Evolutionary conservation across 2,888 invertebrate genomes (phyloP).

Genomic region (Diogma glabrata): DNA sequence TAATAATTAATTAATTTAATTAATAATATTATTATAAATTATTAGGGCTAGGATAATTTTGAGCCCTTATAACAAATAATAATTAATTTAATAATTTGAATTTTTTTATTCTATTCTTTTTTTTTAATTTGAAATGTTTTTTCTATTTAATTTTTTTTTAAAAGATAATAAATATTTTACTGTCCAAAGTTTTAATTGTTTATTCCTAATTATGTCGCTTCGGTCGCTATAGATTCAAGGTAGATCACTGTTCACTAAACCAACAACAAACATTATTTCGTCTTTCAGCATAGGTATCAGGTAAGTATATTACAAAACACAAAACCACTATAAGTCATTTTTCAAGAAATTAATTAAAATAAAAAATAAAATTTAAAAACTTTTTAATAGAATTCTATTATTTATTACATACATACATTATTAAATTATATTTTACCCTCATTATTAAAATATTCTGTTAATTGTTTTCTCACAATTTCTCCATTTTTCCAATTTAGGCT

Average conservation of each 20-base stretch:
- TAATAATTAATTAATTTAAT: neutral
- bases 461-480: neutral
- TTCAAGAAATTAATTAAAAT: neutral
- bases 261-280: too few species aligned
- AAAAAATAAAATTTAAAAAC: neutral
- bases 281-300: too few species aligned
- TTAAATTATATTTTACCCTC: conserved; percentile 1
- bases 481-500: neutral
- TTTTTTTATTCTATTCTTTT: neutral
- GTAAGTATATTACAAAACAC: neutral
- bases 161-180: neutral
- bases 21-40: too few species aligned
- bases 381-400: too few species aligned
- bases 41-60: too few species aligned
- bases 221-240: neutral
- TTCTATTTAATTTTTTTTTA: neutral
- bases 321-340: neutral
- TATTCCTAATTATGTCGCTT: neutral
- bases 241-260: too few species aligned
- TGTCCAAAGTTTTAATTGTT: neutral
- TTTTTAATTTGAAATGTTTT: neutral
- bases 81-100: neutral
- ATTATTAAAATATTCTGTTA: neutral
- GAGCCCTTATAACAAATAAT: too few species aligned
- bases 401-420: neutral